Conservation (phyloP, 2,797 vertebrate species). For the Smutsia temminckii region DNA sequence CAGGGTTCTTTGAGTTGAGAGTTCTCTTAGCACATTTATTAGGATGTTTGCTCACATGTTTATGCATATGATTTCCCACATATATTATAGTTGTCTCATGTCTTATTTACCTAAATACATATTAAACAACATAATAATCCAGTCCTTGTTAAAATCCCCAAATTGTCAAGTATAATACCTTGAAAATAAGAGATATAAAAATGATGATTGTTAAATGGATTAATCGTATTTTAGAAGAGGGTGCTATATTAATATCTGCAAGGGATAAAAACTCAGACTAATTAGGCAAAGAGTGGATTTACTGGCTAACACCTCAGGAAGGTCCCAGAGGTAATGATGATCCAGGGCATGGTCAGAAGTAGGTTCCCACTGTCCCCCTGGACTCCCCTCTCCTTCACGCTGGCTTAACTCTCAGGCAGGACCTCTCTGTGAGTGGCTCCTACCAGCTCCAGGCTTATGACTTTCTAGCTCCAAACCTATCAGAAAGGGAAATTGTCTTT, state of each 20-base stretch:
- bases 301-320: neutral
- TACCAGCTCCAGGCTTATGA: neutral
- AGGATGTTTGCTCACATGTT: neutral
- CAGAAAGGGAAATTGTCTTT: neutral
- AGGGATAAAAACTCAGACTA: neutral
- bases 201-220: neutral
- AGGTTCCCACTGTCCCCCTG: neutral
- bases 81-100: neutral
- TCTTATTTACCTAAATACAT: conserved; percentile 1
- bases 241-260: neutral
- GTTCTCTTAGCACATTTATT: neutral
- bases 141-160: neutral
- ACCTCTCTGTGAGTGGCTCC: neutral
- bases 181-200: neutral
- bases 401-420: neutral
- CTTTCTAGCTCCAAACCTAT: neutral
- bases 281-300: neutral
- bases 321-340: neutral
- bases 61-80: neutral
- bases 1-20: neutral
- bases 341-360: neutral
- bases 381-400: neutral
- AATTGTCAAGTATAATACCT: neutral
- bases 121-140: neutral
- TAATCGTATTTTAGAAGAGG: neutral